Conservation (phyloP, 2,888 invertebrate genomes). For the Prenolepis imparis region DNA sequence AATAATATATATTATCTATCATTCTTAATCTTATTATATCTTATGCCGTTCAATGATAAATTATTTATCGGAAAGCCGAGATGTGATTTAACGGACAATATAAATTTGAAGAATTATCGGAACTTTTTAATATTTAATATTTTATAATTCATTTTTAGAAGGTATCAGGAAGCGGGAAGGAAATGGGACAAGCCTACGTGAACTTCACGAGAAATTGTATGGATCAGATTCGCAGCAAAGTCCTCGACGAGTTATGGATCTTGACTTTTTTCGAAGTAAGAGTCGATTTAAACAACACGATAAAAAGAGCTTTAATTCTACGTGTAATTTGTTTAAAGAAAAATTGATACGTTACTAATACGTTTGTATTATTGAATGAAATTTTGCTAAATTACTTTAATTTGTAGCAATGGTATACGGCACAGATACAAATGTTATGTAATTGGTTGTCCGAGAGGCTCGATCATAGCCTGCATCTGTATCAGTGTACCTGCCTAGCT, state of each 20-base stretch:
- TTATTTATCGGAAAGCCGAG: background rate
- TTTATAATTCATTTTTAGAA: constrained; percentile 87
- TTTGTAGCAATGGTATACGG: constrained; percentile 96
- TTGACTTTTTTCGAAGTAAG: constrained; percentile 91
- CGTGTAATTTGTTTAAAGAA: background rate
- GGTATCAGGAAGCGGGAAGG: constrained; percentile 97
- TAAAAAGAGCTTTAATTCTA: background rate
- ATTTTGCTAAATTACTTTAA: background rate
- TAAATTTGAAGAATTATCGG: background rate
- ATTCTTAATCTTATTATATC: background rate
- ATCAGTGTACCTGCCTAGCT: constrained; percentile 98
- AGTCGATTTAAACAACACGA: background rate
- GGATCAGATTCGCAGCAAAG: constrained; percentile 99
- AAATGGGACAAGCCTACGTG: constrained; percentile 99
- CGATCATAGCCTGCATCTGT: constrained; percentile 97
- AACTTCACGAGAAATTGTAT: constrained; percentile 99
- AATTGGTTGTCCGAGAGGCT: constrained; percentile 97
- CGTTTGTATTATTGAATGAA: background rate
- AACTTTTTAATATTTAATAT: constrained; percentile 4
- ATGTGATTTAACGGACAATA: background rate
- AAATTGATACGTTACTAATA: background rate
- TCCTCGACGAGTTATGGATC: constrained; percentile 95
- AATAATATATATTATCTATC: constrained; percentile 1
- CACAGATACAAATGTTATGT: constrained; percentile 97
- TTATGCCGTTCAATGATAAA: background rate